Evolutionary conservation across 2,888 invertebrate species (phyloP), one percentile per base, ranked within the genome.

Genomic region (Phalera bucephala): DNA sequence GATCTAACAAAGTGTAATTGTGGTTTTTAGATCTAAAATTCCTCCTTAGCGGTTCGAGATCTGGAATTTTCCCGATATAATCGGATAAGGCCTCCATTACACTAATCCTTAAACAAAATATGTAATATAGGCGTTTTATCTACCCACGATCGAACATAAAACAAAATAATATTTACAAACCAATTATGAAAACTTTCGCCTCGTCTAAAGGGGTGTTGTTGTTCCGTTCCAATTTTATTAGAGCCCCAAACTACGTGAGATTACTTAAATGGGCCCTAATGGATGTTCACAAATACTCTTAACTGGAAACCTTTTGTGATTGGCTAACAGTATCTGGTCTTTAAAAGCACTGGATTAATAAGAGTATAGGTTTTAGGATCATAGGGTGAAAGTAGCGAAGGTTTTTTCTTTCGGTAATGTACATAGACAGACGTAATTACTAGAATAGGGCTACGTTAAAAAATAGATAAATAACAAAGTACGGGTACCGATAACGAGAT

Each of bases 201-300:
- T 20, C 36, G 42, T 28, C 30, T 45, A 38, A 47, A 54, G 57
- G 56, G 52, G 48, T 52, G 37, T 17, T 39, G 52, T 50, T 53
- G 55, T 59, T 59, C 47, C 45, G 46, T 63, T 53, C 53, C 53
- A 64, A 72, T 72, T 69, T 64, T 67, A 68, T 70, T 70, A 66
- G 45, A 40, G 36, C 43, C 40, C 44, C 49, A 51, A 64, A 69
- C 66, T 70, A 68, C 48, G 52, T 41, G 56, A 64, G 66, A 69
- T 71, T 68, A 72, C 58, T 60, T 57, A 72, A 75, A 73, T 72
- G 71, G 65, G 43, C 41, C 50, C 52, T 72, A 72, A 75, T 73
- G 72, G 74, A 63, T 65, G 66, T 65, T 67, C 60, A 52, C 63
- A 60, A 68, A 72, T 67, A 63, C 60, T 45, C 58, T 64, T 60